Conservation (phyloP, 2,888 invertebrate species). For the Tuberolachnus salignus region DNA sequence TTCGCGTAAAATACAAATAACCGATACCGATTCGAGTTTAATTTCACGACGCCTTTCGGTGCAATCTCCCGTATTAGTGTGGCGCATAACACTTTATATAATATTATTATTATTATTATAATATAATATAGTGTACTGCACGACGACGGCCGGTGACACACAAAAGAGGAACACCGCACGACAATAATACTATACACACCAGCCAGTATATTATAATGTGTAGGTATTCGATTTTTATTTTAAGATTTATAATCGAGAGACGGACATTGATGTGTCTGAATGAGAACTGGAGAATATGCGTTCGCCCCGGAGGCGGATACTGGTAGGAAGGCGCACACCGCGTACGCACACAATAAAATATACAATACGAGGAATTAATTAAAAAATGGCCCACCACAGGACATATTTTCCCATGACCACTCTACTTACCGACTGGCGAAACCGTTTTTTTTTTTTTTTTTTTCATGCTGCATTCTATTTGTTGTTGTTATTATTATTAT, state of each 20-base stretch:
- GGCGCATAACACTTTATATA: not conserved
- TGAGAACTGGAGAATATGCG: conserved; percentile 44
- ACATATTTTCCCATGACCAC: conserved; percentile 57
- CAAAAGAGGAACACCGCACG: conserved; percentile 29
- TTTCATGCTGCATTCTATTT: conserved; percentile 34
- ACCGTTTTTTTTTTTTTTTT: conserved; percentile 51
- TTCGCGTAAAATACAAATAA: too few species aligned
- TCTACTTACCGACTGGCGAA: conserved; percentile 55
- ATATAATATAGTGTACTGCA: not conserved
- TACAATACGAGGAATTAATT: conserved; percentile 56
- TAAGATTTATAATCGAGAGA: conserved; percentile 54
- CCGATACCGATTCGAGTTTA: too few species aligned
- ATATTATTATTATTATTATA: not conserved
- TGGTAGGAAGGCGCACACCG: not conserved
- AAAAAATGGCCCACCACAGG: conserved; percentile 56
- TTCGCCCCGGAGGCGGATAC: conserved; percentile 46
- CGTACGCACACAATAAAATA: conserved; percentile 52
- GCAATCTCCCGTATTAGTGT: too few species aligned
- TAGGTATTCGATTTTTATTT: conserved; percentile 49
- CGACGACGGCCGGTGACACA: conserved; percentile 39
- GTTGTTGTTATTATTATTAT: conserved; percentile 25
- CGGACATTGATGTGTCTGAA: conserved; percentile 54
- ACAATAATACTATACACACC: not conserved
- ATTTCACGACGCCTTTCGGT: too few species aligned
- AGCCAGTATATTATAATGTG: conserved; percentile 7